Evolutionary conservation across 2,888 invertebrate genomes (phyloP).

Genomic region (Drosophila leonis): DNA sequence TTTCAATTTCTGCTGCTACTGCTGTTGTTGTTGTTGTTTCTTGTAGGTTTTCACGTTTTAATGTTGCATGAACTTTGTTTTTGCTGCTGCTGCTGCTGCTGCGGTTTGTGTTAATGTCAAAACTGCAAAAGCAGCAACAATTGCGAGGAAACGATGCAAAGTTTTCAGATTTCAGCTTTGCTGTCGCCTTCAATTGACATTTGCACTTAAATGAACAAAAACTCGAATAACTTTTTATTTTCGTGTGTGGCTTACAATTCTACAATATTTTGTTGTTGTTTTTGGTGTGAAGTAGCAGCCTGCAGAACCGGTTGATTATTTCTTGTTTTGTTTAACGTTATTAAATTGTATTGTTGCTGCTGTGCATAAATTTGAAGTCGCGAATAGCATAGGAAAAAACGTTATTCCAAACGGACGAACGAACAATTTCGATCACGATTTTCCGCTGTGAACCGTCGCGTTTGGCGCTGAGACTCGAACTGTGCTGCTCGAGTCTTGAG

Average conservation of each 20-base stretch:
- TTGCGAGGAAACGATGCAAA: no score
- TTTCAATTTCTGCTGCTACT: conserved; percentile 35
- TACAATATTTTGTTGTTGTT: conserved; percentile 27
- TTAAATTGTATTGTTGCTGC: conserved; percentile 50
- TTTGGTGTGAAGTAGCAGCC: conserved; percentile 21
- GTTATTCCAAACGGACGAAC: conserved; percentile 13
- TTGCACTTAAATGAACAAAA: conserved; percentile 43
- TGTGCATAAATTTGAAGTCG: conserved; percentile 60
- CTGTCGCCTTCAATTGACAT: conserved; percentile 61
- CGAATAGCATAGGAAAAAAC: conserved; percentile 36
- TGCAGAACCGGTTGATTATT: conserved; percentile 65
- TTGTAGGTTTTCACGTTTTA: conserved; percentile 64
- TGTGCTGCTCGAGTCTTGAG: conserved; percentile 38
- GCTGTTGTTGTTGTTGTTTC: conserved; percentile 47
- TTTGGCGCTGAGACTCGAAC: conserved; percentile 56
- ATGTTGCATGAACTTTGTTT: conserved; percentile 65
- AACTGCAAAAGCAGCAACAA: conserved; percentile 61
- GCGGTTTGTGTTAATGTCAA: conserved; percentile 60
- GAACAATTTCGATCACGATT: conserved; percentile 8
- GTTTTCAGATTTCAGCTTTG: conserved; percentile 10
- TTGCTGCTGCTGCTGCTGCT: conserved; percentile 51
- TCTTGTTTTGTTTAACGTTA: conserved; percentile 42
- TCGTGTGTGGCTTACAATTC: conserved; percentile 60
- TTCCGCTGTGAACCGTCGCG: conserved; percentile 53
- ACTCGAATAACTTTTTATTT: conserved; percentile 31